Conservation (phyloP, 1,140 invertebrate species). For the Rhagoletis pomonella region DNA sequence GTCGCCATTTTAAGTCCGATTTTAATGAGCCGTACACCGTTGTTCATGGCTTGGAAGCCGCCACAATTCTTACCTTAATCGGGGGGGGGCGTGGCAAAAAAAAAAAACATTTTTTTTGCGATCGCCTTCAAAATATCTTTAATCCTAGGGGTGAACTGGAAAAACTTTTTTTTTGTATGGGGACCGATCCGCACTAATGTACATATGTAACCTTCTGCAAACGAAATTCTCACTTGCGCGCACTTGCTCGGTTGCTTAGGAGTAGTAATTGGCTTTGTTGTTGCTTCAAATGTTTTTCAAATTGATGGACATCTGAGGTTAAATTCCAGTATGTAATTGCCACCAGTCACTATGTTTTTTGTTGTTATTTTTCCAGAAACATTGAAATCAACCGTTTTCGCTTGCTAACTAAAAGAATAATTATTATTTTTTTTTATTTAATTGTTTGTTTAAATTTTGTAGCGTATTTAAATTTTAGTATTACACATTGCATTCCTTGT, state of each 20-base stretch:
- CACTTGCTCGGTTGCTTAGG: background rate
- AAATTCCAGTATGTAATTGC: slow-evolving; percentile 10
- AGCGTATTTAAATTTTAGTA: background rate
- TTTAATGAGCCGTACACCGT: too few relatives aligned
- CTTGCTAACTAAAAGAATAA: background rate
- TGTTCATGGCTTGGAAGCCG: too few relatives aligned
- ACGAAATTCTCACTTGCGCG: background rate
- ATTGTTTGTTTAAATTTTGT: slow-evolving; percentile 2
- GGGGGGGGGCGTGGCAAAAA: too few relatives aligned
- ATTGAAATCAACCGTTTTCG: background rate
- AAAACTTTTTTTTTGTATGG: too few relatives aligned
- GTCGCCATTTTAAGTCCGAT: too few relatives aligned
- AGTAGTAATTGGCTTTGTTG: background rate
- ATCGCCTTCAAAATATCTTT: too few relatives aligned
- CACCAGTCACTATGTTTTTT: background rate
- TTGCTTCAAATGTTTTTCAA: slow-evolving; percentile 11
- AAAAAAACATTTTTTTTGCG: too few relatives aligned
- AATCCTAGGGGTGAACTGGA: too few relatives aligned
- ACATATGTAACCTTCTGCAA: background rate
- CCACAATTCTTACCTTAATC: too few relatives aligned
- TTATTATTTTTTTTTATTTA: background rate
- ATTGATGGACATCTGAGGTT: slow-evolving; percentile 22
- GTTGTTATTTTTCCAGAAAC: background rate
- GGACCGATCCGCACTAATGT: too few relatives aligned
- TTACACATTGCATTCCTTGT: background rate